phyloP scores from a whole-genome alignment of 2,113 vertebrate genomes.

The Manacus vitellinus region DNA sequence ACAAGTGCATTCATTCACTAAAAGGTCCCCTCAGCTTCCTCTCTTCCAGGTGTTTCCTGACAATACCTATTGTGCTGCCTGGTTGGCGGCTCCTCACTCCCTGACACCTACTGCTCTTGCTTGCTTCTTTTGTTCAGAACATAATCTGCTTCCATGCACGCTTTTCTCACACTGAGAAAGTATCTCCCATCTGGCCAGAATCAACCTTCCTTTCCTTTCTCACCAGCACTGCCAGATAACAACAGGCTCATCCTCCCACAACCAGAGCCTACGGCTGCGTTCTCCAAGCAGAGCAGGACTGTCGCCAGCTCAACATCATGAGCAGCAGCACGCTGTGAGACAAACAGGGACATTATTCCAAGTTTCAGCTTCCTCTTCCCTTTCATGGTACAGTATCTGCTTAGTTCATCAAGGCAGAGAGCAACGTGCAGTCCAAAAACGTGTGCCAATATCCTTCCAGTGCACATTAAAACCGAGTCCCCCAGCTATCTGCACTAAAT shows the following conservation, averaged over 20 bases:
- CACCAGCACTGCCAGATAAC: conserved; percentile 76
- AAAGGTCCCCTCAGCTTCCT: conserved; percentile 65
- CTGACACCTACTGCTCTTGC: conserved; percentile 47
- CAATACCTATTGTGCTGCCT: conserved; percentile 41
- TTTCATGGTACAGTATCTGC: conserved; percentile 61
- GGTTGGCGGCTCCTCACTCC: neutral
- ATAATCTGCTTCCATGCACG: conserved; percentile 66
- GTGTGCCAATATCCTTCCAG: conserved; percentile 65
- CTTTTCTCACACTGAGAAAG: conserved; percentile 72
- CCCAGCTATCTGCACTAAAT: conserved; percentile 29
- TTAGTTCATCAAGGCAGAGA: conserved; percentile 64
- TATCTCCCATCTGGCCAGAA: conserved; percentile 72
- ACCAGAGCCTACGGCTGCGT: conserved; percentile 4
- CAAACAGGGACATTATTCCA: conserved; percentile 43
- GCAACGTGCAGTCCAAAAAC: conserved; percentile 3
- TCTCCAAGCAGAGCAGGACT: conserved; percentile 9
- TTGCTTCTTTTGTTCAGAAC: conserved; percentile 63
- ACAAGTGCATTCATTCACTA: neutral
- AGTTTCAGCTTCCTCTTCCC: conserved; percentile 43
- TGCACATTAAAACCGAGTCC: neutral
- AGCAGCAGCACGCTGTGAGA: conserved; percentile 53
- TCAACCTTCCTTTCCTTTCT: conserved; percentile 82
- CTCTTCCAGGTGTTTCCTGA: conserved; percentile 82
- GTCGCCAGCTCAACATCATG: conserved; percentile 41
- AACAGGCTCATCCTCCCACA: conserved; percentile 60